phyloP scores from a whole-genome alignment of 2,797 vertebrate genomes.

The Serranus cabrilla region DNA sequence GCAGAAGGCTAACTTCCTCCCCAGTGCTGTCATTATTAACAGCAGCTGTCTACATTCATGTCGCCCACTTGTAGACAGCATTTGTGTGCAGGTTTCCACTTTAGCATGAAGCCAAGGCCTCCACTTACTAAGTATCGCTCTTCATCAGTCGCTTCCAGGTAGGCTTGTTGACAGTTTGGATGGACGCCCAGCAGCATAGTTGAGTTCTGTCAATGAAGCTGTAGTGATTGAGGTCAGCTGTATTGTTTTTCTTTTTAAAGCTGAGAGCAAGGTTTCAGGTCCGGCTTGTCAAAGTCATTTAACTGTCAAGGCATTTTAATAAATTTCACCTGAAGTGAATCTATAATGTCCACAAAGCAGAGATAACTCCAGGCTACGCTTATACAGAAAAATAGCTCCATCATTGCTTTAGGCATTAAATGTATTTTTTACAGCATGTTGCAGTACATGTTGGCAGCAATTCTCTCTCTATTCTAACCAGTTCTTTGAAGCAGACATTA shows the following conservation, averaged over 20 bases:
- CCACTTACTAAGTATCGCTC: constrained; percentile 9
- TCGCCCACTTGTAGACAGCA: constrained; percentile 2
- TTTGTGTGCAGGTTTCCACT: background rate
- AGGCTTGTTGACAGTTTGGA: constrained; percentile 37
- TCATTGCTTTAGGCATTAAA: constrained; percentile 30
- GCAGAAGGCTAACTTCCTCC: background rate
- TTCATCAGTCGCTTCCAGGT: constrained; percentile 17
- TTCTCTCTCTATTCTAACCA: constrained; percentile 9
- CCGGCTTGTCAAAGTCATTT: constrained; percentile 32
- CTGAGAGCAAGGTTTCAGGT: constrained; percentile 25
- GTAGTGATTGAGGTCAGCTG: constrained; percentile 27
- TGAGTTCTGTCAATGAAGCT: constrained; percentile 20
- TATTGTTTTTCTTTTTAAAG: constrained; percentile 12
- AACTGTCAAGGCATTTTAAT: constrained; percentile 27
- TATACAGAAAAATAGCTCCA: constrained; percentile 16
- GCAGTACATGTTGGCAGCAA: constrained; percentile 10
- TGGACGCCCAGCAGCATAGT: constrained; percentile 6
- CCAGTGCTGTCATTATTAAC: background rate
- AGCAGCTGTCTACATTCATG: background rate
- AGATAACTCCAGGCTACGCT: constrained; percentile 19
- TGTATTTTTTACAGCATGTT: constrained; percentile 22
- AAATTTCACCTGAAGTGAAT: constrained; percentile 40
- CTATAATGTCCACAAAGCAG: constrained; percentile 23
- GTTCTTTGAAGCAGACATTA: constrained; percentile 31
- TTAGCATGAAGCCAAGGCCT: constrained; percentile 26